Evolutionary conservation across 2,113 vertebrate genomes (phyloP), one percentile per base, ranked within the genome.

Genomic region (Acrocephalus kingi): DNA sequence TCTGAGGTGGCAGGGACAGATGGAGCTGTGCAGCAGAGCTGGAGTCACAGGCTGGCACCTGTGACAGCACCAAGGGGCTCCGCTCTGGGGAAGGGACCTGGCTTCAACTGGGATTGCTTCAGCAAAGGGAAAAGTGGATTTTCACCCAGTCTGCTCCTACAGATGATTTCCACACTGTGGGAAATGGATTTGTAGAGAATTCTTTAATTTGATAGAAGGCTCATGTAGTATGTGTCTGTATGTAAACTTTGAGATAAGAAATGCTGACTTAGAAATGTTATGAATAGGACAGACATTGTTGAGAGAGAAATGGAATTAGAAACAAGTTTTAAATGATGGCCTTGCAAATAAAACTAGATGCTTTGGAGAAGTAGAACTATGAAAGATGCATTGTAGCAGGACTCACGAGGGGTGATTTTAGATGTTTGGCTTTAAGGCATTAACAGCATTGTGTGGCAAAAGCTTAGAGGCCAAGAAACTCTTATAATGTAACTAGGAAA

Each of bases 1-100:
- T 89, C 14, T 0, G 14, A 84, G 89, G 69, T 81, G 95, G 69
- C 93, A 96, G 95, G 86, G 54, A 30, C 80, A 96, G 89, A 58
- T 85, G 86, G 95, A 41, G 41, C 4, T 35, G 35, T 2, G 15
- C 21, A 81, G 39, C 0, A 0, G 72, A 46, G 51, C 75, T 69
- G 71, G 35, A 84, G 37, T 20, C 1, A 0, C 75, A 23, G 74
- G 33, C 63, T 93, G 92, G 77, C 33, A 1, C 49, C 11, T 51
- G 14, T 41, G 63, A 39, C 68, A 63, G 86, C 80, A 31, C 16
- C 14, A 0, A 35, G 76, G 74, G 51, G 21, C 37, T 46, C 46
- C 2, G 18, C 82, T 58, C 1, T 31, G 54, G 58, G 78, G 39
- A 66, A 35, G 35, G 59, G 12, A 22, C 69, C 35, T 45, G 1